Evolutionary conservation across 2,888 invertebrate species (phyloP).

Genomic region (Fragum whitleyi): DNA sequence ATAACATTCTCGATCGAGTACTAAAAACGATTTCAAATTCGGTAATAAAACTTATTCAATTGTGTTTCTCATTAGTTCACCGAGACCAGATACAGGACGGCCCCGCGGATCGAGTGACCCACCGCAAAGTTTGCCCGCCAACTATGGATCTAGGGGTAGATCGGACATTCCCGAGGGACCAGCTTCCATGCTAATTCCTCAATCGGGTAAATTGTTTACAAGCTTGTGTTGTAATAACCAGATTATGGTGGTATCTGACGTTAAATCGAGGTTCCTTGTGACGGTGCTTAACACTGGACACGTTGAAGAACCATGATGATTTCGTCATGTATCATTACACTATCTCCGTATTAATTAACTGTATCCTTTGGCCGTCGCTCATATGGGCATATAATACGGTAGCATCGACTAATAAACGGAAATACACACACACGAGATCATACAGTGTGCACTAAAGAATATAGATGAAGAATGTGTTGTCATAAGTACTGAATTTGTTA

Average conservation of each 20-base stretch:
- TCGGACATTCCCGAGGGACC: neutral
- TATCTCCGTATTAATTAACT: neutral
- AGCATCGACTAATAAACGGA: too few species aligned
- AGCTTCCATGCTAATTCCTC: neutral
- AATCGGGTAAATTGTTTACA: neutral
- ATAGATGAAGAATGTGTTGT: too few species aligned
- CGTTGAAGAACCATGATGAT: neutral
- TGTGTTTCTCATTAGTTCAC: neutral
- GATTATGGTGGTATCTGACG: neutral
- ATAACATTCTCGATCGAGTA: too few species aligned
- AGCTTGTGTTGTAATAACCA: neutral
- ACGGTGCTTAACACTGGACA: too few species aligned
- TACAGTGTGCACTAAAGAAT: too few species aligned
- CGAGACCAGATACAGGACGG: neutral
- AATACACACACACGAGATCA: too few species aligned
- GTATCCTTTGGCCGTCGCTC: too few species aligned
- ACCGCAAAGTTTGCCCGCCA: slow-evolving; percentile 14
- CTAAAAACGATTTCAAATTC: too few species aligned
- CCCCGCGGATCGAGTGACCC: neutral
- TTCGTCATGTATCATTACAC: neutral
- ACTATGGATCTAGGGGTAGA: neutral
- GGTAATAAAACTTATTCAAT: too few species aligned
- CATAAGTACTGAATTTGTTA: too few species aligned
- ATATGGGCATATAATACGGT: too few species aligned
- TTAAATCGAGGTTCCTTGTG: neutral